phyloP scores from a whole-genome alignment of 2,888 invertebrate genomes.

The Drosophila putrida region DNA sequence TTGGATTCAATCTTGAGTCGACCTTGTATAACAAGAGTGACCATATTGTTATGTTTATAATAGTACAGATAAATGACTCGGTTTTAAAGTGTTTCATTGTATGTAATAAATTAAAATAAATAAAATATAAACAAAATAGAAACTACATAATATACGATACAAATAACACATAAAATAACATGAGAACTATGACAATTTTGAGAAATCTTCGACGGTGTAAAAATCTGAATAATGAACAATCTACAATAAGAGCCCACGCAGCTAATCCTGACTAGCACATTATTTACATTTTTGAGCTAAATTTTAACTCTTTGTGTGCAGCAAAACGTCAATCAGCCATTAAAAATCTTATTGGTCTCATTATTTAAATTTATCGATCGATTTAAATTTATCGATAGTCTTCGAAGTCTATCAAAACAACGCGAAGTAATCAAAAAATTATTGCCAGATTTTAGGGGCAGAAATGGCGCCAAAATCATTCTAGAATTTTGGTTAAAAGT shows the following conservation, averaged over 20 bases:
- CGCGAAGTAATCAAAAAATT: background rate
- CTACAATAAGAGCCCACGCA: background rate
- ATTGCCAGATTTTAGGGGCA: background rate
- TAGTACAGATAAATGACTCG: background rate
- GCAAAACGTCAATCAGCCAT: too few relatives aligned
- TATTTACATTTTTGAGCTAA: background rate
- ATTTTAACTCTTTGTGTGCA: background rate
- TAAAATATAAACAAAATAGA: background rate
- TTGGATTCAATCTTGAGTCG: constrained; percentile 33
- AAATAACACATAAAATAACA: constrained; percentile 18
- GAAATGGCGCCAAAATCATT: background rate
- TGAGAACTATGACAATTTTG: constrained; percentile 13
- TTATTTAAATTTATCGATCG: constrained; percentile 8
- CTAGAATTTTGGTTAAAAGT: too few relatives aligned
- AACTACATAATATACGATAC: constrained; percentile 43
- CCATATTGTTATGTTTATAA: background rate
- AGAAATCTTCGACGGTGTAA: background rate
- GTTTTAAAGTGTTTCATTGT: constrained; percentile 22
- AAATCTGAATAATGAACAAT: background rate
- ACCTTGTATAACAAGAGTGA: background rate
- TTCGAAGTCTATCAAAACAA: background rate
- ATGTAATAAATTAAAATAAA: background rate
- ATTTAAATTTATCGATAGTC: constrained; percentile 3
- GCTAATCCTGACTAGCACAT: background rate
- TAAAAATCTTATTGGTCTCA: background rate